Conservation (phyloP, 2,113 vertebrate genomes). For the Furnarius figulus region DNA sequence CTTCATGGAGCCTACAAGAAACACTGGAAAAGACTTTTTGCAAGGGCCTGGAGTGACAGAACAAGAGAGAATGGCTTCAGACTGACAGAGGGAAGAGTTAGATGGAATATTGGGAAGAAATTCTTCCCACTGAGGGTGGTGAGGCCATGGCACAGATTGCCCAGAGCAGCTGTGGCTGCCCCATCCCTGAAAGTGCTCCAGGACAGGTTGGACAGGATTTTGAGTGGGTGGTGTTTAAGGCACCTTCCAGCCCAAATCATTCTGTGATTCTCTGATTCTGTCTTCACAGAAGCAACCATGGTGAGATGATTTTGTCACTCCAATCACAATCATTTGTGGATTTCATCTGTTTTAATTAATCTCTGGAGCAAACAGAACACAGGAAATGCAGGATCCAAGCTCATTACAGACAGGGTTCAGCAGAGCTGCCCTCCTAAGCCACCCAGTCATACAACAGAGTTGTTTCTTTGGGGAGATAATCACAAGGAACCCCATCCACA, state of each 20-base stretch:
- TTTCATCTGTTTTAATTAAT: neutral
- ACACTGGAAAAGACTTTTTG: neutral
- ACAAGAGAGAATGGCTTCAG: rapidly evolving
- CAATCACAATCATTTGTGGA: neutral
- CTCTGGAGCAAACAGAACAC: neutral
- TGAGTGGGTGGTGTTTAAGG: neutral
- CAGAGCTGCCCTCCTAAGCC: neutral
- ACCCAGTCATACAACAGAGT: neutral
- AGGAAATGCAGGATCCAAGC: neutral
- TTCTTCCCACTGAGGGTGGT: neutral
- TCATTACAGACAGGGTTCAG: neutral
- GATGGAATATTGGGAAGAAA: neutral
- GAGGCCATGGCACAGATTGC: neutral
- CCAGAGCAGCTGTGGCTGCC: neutral
- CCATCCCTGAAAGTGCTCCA: rapidly evolving
- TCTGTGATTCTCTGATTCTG: neutral
- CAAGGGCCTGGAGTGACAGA: neutral
- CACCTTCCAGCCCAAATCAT: neutral
- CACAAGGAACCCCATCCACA: neutral
- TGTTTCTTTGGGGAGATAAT: neutral
- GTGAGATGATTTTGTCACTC: neutral
- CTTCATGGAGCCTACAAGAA: neutral
- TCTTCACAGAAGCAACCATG: neutral
- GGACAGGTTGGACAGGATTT: neutral
- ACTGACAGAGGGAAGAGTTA: rapidly evolving